Conservation (phyloP, 2,888 invertebrate species). For the Myopa testacea region DNA sequence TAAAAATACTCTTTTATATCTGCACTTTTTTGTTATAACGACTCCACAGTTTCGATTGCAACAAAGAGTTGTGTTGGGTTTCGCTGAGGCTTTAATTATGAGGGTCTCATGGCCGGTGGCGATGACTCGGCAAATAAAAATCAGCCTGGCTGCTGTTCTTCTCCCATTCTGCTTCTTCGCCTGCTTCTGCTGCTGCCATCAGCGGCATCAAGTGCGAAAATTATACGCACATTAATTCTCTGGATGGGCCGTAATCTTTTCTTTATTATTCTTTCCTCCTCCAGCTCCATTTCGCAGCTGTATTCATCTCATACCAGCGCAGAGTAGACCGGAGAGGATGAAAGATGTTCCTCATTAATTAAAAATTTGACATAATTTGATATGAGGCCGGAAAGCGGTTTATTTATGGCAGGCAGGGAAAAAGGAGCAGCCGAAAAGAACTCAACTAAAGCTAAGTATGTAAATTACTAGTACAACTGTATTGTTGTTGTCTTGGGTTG, state of each 20-base stretch:
- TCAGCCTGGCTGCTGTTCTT: not conserved
- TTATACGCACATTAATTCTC: constrained; percentile 53
- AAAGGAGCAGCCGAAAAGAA: not conserved
- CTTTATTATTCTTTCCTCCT: constrained; percentile 40
- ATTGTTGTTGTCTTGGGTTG: too few relatives aligned
- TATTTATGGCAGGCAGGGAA: constrained; percentile 31
- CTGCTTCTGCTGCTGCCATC: not conserved
- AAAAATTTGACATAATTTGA: constrained; percentile 54
- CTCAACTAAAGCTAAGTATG: too few relatives aligned
- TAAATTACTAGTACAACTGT: too few relatives aligned
- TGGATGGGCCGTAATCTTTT: constrained; percentile 38
- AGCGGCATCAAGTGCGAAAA: constrained; percentile 51
- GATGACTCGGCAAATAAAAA: not conserved
- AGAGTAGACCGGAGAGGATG: constrained; percentile 36
- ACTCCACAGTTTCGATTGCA: constrained; percentile 49
- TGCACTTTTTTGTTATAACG: constrained; percentile 41
- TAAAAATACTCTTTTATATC: too few relatives aligned
- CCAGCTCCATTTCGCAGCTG: not conserved
- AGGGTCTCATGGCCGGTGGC: constrained; percentile 8
- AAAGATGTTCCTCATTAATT: constrained; percentile 54
- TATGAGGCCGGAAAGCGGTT: constrained; percentile 43
- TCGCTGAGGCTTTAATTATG: constrained; percentile 32
- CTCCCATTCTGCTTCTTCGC: not conserved
- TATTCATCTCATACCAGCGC: constrained; percentile 5
- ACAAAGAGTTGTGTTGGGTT: constrained; percentile 43